Evolutionary conservation across 2,888 invertebrate species (phyloP).

Genomic region (Catocala nupta): DNA sequence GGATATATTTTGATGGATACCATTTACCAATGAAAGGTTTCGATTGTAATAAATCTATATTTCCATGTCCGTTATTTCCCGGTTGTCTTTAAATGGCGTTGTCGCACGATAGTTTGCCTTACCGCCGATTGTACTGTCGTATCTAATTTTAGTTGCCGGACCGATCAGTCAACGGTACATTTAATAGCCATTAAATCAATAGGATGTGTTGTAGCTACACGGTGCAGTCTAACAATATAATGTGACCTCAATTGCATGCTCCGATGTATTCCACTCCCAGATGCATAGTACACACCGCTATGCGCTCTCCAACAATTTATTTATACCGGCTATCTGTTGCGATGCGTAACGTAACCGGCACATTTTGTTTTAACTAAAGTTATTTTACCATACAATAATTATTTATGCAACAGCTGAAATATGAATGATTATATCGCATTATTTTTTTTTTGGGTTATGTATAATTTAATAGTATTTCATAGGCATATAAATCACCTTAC

Average conservation of each 20-base stretch:
- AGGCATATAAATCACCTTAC: no score
- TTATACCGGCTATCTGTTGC: slow-evolving; percentile 17
- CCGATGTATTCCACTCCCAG: slow-evolving; percentile 39
- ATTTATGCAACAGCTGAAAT: background rate
- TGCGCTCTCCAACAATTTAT: slow-evolving; percentile 31
- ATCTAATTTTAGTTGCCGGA: slow-evolving; percentile 9
- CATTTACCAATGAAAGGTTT: background rate
- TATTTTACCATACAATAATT: background rate
- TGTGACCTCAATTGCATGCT: slow-evolving; percentile 59
- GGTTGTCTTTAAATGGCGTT: background rate
- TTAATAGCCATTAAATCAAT: slow-evolving; percentile 43
- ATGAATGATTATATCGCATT: no score
- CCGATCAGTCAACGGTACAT: background rate
- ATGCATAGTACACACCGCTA: slow-evolving; percentile 31
- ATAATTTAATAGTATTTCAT: no score
- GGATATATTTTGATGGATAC: no score
- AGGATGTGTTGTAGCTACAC: slow-evolving; percentile 47
- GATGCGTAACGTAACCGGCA: slow-evolving; percentile 1
- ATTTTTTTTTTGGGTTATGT: no score
- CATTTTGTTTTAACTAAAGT: slow-evolving; percentile 3
- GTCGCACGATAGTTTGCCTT: background rate
- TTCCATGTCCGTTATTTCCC: background rate
- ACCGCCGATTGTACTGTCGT: background rate
- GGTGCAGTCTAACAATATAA: slow-evolving; percentile 55
- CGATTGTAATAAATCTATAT: background rate